phyloP scores from a whole-genome alignment of 2,888 invertebrate genomes.

The Drosophila vallismaia region DNA sequence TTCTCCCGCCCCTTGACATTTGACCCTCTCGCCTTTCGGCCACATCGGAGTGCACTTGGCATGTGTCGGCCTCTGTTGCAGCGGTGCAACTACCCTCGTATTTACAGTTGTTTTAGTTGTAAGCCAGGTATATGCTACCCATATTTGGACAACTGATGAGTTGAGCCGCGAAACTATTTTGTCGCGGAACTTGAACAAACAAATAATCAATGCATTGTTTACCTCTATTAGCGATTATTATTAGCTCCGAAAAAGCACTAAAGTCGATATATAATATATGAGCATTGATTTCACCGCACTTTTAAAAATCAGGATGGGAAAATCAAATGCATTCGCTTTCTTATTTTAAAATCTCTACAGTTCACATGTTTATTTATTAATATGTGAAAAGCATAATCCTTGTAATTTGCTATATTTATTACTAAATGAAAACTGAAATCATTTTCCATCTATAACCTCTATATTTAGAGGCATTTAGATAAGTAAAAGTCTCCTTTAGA shows the following conservation, averaged over 20 bases:
- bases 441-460: too few species aligned
- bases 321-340: too few species aligned
- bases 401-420: too few species aligned
- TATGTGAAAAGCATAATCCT: too few species aligned
- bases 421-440: too few species aligned
- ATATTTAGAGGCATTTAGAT: too few species aligned
- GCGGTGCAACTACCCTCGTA: slow-evolving; percentile 8
- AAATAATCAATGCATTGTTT: slow-evolving; percentile 11
- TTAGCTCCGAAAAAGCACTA: neutral
- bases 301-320: too few species aligned
- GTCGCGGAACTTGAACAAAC: neutral
- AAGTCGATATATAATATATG: too few species aligned
- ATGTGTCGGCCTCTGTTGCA: slow-evolving; percentile 42
- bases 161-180: slow-evolving; percentile 35
- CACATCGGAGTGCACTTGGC: slow-evolving; percentile 60
- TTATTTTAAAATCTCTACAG: too few species aligned
- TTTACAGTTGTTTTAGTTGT: slow-evolving; percentile 14
- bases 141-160: slow-evolving; percentile 46
- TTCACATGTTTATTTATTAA: too few species aligned
- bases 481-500: neutral
- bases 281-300: too few species aligned
- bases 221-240: neutral
- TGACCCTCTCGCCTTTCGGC: slow-evolving; percentile 7
- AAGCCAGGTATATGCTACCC: neutral
- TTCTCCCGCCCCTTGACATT: neutral